Evolutionary conservation across 1,140 invertebrate species (phyloP).

Genomic region (Drosophila micromelanica): DNA sequence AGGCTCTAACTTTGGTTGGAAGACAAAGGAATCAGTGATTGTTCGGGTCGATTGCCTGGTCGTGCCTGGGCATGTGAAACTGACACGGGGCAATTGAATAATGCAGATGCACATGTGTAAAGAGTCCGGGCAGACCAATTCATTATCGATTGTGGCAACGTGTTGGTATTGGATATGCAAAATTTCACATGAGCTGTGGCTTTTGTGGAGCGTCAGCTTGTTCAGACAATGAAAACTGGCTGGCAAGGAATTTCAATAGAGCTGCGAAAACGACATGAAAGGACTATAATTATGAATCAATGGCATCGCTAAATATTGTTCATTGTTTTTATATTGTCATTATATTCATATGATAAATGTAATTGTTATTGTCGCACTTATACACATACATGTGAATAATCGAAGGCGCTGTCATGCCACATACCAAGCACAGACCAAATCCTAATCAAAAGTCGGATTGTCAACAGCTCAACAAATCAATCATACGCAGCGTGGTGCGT

Average conservation of each 20-base stretch:
- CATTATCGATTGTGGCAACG: conserved; percentile 68
- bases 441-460: conserved; percentile 48
- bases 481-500: conserved; percentile 76
- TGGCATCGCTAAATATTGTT: conserved; percentile 28
- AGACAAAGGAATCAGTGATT: conserved; percentile 15
- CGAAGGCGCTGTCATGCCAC: too few relatives aligned
- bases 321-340: conserved; percentile 17
- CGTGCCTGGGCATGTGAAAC: conserved; percentile 23
- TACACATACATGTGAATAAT: background rate
- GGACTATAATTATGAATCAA: conserved; percentile 41
- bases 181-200: conserved; percentile 25
- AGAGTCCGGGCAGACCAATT: conserved; percentile 44
- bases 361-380: conserved; percentile 58
- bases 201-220: background rate
- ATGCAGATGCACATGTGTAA: conserved; percentile 53
- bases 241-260: conserved; percentile 26
- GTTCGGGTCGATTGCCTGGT: conserved; percentile 6
- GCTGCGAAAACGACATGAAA: background rate
- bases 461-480: conserved; percentile 81
- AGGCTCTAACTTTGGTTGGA: conserved; percentile 4
- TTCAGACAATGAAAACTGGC: background rate
- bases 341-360: conserved; percentile 50
- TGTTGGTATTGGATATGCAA: conserved; percentile 55
- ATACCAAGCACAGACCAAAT: conserved; percentile 18
- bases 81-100: conserved; percentile 66